Percentiles rank a stretch among this genome's conserved stretches.
Conservation (phyloP, 2,797 vertebrate species). For the Chlorospingus flavigularis region DNA sequence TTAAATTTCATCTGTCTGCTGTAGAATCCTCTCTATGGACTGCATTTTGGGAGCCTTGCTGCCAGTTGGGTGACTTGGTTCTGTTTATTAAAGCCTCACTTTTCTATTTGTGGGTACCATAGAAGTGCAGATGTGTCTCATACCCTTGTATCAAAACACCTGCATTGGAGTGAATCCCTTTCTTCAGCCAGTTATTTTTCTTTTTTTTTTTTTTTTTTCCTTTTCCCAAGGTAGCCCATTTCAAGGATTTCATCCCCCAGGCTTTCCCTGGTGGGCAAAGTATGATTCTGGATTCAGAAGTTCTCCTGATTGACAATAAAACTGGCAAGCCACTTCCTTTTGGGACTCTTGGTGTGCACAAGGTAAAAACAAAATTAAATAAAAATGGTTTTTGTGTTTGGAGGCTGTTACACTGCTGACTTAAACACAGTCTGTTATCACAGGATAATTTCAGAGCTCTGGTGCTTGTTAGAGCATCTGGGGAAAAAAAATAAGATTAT, state of each 20-base stretch:
- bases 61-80: not conserved
- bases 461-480: not conserved
- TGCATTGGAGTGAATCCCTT: not conserved
- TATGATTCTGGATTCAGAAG: conserved; percentile 96
- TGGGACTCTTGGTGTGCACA: conserved; percentile 93
- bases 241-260: conserved; percentile 93
- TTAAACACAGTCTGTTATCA: not conserved
- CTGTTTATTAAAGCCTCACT: not conserved
- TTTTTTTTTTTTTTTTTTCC: not conserved
- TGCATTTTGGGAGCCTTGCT: not conserved
- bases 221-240: conserved; percentile 89
- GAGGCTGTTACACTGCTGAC: not conserved
- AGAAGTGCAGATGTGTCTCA: not conserved
- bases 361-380: conserved; percentile 75
- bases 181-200: not conserved
- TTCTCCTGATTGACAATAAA: conserved; percentile 94
- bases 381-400: not conserved
- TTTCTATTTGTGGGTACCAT: not conserved
- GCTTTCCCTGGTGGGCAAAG: conserved; percentile 93
- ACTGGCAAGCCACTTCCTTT: conserved; percentile 95
- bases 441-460: not conserved
- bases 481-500: not conserved
- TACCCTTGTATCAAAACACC: not conserved
- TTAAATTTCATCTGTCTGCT: not conserved
- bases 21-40: not conserved